Base-by-base conservation (phyloP, 2,113 vertebrate species). In the Corydoras sp. region DNA sequence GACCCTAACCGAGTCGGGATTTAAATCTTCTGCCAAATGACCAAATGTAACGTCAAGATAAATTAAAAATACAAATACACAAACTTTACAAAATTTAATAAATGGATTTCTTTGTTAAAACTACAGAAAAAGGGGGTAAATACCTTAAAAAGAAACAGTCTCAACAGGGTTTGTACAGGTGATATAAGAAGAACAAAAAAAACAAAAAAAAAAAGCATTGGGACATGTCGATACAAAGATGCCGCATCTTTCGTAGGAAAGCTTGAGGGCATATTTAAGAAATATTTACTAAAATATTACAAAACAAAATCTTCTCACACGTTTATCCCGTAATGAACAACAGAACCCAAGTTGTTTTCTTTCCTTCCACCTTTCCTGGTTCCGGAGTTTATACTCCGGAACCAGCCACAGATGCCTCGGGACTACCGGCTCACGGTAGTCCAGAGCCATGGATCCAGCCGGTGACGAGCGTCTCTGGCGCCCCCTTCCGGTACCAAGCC, bases 51-150 rank as follows among this genome's bases (percentile, higher is more conserved):
- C 48, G 66, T 70, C 59, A 81, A 56, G 69, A 79, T 72, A 58
- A 74, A 76, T 71, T 72, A 79, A 68, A 73, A 72, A 62, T 78
- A 83, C 80, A 83, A 82, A 83, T 82, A 80, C 77, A 77, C 69
- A 79, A 80, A 83, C 75, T 81, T 81, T 82, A 82, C 76, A 82
- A 83, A 81, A 81, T 83, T 29, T 76, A 79, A 82, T 80, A 82
- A 79, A 84, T 77, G 71, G 24, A 75, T 78, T 79, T 69, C 68
- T 76, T 77, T 69, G 55, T 73, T 77, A 60, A 81, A 83, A 83
- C 62, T 73, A 79, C 77, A 75, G 76, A 80, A 74, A 62, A 61
- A 75, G 58, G 78, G 61, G 30, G 69, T 68, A 43, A 74, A 77
- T 69, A 80, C 64, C 49, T 77, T 72, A 65, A 75, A 76, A 79